Evolutionary conservation across 2,888 invertebrate species (phyloP), one percentile per base, ranked within the genome.

Genomic region (Ephialtes manifestator): DNA sequence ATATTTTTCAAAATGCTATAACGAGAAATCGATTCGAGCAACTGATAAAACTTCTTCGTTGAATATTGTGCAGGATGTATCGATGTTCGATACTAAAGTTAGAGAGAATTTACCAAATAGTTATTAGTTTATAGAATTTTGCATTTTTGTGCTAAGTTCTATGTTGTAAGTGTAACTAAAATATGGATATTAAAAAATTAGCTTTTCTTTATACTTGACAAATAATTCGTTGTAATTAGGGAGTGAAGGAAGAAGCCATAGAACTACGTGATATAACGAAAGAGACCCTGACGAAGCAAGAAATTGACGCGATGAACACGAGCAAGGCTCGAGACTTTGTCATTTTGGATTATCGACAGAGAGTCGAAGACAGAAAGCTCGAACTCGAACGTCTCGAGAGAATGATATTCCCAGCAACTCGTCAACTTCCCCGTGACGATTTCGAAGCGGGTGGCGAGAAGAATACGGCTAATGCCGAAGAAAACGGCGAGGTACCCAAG

Each of bases 371-470:
- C 75, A 95, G 97, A 10, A 96, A 96, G 90, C 92, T 95, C 20
- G 97, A 98, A 89, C 92, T 98, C 24, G 97, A 98, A 92, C 96
- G 96, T 75, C 94, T 98, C 81, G 98, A 98, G 90, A 96, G 97
- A 86, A 95, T 97, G 90, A 96, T 97, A 68, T 97, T 97, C 90
- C 96, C 97, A 13, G 95, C 96, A 20, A 95, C 95, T 48, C 94
- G 93, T 86, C 83, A 87, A 18, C 93, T 94, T 60, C 81, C 89
- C 15, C 88, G 91, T 13, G 90, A 91, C 15, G 89, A 94, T 46
- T 92, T 91, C 46, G 89, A 92, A 65, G 90, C 92, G 79, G 91
- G 91, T 4, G 94, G 93, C 86, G 92, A 92, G 4, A 91, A 92
- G 68, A 93, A 91, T 15, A 92, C 91, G 31, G 92, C 92, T 84